These are phyloP conservation scores for Gastrophryne carolinensis DNA, from an alignment of 2,797 vertebrate genomes.

Conservation along the genomic window DNA sequence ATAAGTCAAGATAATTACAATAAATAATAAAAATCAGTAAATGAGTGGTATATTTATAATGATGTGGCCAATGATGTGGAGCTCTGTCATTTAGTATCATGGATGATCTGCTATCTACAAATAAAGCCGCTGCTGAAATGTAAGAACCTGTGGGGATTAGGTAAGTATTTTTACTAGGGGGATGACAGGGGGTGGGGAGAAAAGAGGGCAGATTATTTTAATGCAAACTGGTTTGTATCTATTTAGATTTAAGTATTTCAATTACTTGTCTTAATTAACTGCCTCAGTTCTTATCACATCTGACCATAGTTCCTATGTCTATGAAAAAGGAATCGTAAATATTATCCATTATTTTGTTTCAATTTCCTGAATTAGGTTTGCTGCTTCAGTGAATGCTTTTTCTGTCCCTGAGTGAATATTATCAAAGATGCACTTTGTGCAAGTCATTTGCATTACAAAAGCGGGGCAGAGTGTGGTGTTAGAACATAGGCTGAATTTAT, in stretches of 20 bases:
- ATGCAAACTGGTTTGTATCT: too few relatives aligned
- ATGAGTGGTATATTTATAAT: too few relatives aligned
- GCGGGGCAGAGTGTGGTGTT: slow-evolving; percentile 62
- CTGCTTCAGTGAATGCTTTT: slow-evolving; percentile 83
- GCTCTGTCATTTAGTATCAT: too few relatives aligned
- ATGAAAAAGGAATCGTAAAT: slow-evolving; percentile 48
- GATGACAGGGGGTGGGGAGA: too few relatives aligned
- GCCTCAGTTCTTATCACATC: not conserved
- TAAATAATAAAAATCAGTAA: too few relatives aligned
- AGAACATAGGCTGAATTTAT: slow-evolving; percentile 73
- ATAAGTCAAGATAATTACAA: not conserved
- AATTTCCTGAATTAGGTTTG: slow-evolving; percentile 80
- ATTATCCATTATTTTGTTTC: slow-evolving; percentile 68
- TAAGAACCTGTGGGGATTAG: too few relatives aligned
- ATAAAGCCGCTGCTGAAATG: too few relatives aligned
- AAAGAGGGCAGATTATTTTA: too few relatives aligned
- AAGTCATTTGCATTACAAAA: slow-evolving; percentile 86
- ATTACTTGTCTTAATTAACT: not conserved
- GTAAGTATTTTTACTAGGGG: too few relatives aligned
- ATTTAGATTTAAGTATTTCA: not conserved
- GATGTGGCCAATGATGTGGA: too few relatives aligned
- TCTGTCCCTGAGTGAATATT: slow-evolving; percentile 80
- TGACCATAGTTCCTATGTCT: slow-evolving; percentile 5
- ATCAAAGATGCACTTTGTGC: slow-evolving; percentile 87
- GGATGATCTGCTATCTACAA: too few relatives aligned